Base-by-base conservation (phyloP, 2,888 invertebrate species). In the Acleris sparsana region DNA sequence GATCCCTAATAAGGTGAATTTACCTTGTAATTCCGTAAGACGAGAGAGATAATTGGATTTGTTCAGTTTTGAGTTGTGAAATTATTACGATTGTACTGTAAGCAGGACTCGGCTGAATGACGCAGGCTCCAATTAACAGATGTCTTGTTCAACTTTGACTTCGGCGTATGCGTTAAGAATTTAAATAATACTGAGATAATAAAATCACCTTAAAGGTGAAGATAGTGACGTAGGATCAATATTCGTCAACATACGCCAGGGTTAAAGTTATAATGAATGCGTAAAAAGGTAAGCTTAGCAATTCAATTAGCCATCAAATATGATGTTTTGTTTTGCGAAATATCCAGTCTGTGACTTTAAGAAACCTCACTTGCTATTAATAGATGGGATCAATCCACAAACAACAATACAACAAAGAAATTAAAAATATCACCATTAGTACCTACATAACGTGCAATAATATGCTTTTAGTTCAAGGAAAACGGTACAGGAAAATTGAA, bases 11-110 rank as follows among this genome's bases (percentile, higher is more conserved):
- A 56, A 56, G 44, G 51, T 39, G 52, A 61, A 64, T 61, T 65
- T 58, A 62, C 62, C 64, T 62, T 22, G 64, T 57, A 65, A 68
- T 53, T 57, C 62, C 33, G 57, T 62, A 48, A 63, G 59, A 53
- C 43, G 53, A 51, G 61, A 55, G 16, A 55, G 59, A 59, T 63
- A 66, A 66, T 62, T 53, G n/a, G 56, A 70, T 71, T 69, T 70
- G 52, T 53, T 48, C 48, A 66, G 57, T 66, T 62, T 20, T 46
- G 53, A 53, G 56, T 66, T 62, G 61, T 62, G 44, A 69, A 72
- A 71, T 72, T 71, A 70, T 73, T 58, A 56, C 67, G 60, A 71
- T 74, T 74, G 73, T 74, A 73, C 72, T 69, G 20, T 39, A 18
- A 51, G 65, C 59, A 62, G 55, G 39, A 46, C 22, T 39, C 44